Conservation (phyloP, 2,888 invertebrate genomes). For the Helicoverpa assulta region DNA sequence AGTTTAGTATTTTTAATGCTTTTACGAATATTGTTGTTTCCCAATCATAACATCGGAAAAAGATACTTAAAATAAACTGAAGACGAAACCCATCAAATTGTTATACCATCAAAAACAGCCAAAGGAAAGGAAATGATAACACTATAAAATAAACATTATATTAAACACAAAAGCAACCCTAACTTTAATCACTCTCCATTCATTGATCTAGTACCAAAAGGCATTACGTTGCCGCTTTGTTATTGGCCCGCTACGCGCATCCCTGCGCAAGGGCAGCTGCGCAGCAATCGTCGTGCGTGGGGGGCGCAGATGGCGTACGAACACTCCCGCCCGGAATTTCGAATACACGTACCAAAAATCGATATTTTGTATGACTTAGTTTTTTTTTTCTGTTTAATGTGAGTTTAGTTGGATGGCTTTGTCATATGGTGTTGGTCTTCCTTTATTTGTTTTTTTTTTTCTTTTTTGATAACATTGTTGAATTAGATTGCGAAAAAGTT, state of each 20-base stretch:
- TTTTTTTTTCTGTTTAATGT: slow-evolving; percentile 58
- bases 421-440: slow-evolving; percentile 15
- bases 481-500: not conserved
- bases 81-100: slow-evolving; percentile 31
- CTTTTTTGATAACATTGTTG: not conserved
- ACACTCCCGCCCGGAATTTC: slow-evolving; percentile 72
- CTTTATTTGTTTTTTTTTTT: slow-evolving; percentile 2
- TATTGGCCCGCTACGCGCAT: slow-evolving; percentile 68
- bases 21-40: not conserved
- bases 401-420: slow-evolving; percentile 34
- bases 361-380: slow-evolving; percentile 71
- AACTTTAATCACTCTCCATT: slow-evolving; percentile 57
- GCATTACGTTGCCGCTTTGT: slow-evolving; percentile 54
- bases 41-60: slow-evolving; percentile 23
- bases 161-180: slow-evolving; percentile 56
- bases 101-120: slow-evolving; percentile 30
- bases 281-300: slow-evolving; percentile 85
- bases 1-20: too few species aligned
- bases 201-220: slow-evolving; percentile 41
- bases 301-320: slow-evolving; percentile 86
- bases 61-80: slow-evolving; percentile 13
- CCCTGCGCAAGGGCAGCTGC: slow-evolving; percentile 82
- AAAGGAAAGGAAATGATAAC: slow-evolving; percentile 59
- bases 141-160: slow-evolving; percentile 58
- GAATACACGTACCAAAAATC: slow-evolving; percentile 71